Evolutionary conservation across 92 coral and sea anemone genomes (phyloP).

Genomic region (Siderastrea siderea): DNA sequence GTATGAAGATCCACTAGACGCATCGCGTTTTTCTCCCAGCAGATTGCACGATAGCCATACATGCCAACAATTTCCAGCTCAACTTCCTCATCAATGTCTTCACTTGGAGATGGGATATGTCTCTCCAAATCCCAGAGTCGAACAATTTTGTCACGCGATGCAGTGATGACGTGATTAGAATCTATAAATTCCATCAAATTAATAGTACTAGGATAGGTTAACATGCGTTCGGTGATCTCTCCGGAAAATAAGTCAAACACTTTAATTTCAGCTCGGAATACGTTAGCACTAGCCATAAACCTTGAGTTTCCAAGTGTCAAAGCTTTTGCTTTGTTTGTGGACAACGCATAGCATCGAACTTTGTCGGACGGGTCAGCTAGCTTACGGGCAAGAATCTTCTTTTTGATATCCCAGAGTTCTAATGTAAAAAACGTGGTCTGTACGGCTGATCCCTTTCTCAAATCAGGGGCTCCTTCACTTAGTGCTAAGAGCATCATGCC

Average conservation of each 20-base stretch:
- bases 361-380: slow-evolving; percentile 58
- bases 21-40: slow-evolving; percentile 54
- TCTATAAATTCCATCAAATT: slow-evolving; percentile 70
- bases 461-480: slow-evolving; percentile 20
- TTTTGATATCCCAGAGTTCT: slow-evolving; percentile 61
- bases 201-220: slow-evolving; percentile 76
- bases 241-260: slow-evolving; percentile 54
- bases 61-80: slow-evolving; percentile 67
- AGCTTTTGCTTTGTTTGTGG: slow-evolving; percentile 61
- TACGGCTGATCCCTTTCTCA: slow-evolving; percentile 38
- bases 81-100: slow-evolving; percentile 38
- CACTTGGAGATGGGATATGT: slow-evolving; percentile 18
- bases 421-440: slow-evolving; percentile 44
- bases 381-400: slow-evolving; percentile 28
- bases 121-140: slow-evolving; percentile 83
- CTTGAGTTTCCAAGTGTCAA: slow-evolving; percentile 50
- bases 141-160: slow-evolving; percentile 81
- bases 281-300: slow-evolving; percentile 56
- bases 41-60: slow-evolving; percentile 39
- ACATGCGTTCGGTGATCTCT: slow-evolving; percentile 36
- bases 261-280: slow-evolving; percentile 66
- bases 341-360: slow-evolving; percentile 76
- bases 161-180: slow-evolving; percentile 69
- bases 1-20: slow-evolving; percentile 58
- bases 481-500: slow-evolving; percentile 60